Conservation (phyloP, 2,113 vertebrate genomes). For the Pelecanoides urinatrix region DNA sequence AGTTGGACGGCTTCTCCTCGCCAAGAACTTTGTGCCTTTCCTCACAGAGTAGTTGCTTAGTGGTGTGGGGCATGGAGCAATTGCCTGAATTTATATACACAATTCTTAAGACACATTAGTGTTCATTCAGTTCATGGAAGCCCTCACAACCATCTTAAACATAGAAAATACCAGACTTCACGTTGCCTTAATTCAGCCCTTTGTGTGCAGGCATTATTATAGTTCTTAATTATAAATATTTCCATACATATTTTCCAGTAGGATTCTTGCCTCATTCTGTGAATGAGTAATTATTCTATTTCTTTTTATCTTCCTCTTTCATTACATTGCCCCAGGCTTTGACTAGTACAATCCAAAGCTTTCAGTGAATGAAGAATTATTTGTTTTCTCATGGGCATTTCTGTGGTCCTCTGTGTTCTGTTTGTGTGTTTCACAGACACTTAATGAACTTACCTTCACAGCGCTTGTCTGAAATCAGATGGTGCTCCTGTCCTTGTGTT, state of each 20-base stretch:
- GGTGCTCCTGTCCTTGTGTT: not conserved
- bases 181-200: conserved; percentile 9
- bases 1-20: not conserved
- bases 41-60: not conserved
- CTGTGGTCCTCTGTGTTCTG: conserved; percentile 25
- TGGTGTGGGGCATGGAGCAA: not conserved
- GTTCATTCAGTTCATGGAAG: not conserved
- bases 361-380: conserved; percentile 61
- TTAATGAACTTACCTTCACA: not conserved
- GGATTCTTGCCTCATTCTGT: conserved; percentile 57
- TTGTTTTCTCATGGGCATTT: conserved; percentile 65
- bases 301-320: conserved; percentile 66
- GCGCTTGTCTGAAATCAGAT: not conserved
- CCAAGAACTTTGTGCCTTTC: not conserved
- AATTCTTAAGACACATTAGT: not conserved
- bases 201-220: conserved; percentile 35
- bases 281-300: conserved; percentile 61
- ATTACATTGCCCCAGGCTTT: conserved; percentile 61
- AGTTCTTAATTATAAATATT: conserved; percentile 53
- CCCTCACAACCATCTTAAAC: not conserved
- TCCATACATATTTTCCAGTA: conserved; percentile 58
- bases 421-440: conserved; percentile 38
- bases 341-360: conserved; percentile 64
- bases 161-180: not conserved
- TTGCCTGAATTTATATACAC: not conserved